Evolutionary conservation across 2,113 vertebrate genomes (phyloP).

Genomic region (Grammomys surdaster): DNA sequence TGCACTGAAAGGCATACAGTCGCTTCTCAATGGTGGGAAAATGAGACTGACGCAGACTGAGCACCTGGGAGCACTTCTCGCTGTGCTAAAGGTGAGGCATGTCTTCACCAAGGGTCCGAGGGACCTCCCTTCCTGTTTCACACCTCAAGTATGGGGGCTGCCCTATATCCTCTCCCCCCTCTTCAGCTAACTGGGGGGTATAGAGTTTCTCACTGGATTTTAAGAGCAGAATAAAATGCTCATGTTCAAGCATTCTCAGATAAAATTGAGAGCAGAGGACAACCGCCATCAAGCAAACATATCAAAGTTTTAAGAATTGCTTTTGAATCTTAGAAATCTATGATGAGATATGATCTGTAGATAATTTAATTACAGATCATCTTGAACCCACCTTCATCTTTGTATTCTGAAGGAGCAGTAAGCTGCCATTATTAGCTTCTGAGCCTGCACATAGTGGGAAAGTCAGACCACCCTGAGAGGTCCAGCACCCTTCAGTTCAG

Average conservation of each 20-base stretch:
- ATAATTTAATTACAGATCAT: slow-evolving; percentile 33
- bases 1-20: slow-evolving; percentile 95
- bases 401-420: slow-evolving; percentile 47
- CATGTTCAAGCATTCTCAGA: background rate
- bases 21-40: slow-evolving; percentile 92
- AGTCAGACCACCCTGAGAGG: background rate
- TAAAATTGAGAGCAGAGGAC: slow-evolving; percentile 39
- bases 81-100: slow-evolving; percentile 93
- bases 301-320: slow-evolving; percentile 32
- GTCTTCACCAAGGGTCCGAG: background rate
- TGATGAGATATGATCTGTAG: background rate
- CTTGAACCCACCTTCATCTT: background rate
- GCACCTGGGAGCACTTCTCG: slow-evolving; percentile 93
- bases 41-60: slow-evolving; percentile 92
- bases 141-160: background rate
- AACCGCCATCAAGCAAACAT: background rate
- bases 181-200: background rate
- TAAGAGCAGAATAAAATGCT: slow-evolving; percentile 31
- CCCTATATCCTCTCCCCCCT: background rate
- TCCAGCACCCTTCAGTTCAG: background rate
- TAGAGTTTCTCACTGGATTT: background rate
- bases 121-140: background rate
- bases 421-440: background rate
- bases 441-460: background rate
- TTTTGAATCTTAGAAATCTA: background rate